Base-by-base conservation (phyloP, 1,140 invertebrate genomes). In the Panagrolaimus sp. region DNA sequence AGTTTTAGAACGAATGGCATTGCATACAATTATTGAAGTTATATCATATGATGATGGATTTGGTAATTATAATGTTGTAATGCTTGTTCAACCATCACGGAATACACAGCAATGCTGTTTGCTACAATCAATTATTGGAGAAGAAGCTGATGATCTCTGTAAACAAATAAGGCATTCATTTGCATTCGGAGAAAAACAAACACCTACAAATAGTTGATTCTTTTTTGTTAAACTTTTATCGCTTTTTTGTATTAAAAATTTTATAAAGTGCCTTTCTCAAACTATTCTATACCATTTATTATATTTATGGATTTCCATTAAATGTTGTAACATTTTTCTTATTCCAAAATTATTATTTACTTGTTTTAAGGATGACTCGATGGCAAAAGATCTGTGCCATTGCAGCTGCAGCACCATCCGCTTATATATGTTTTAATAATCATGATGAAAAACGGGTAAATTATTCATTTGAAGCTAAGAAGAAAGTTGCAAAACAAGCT, bases 1-100 rank as follows among this genome's bases (percentile, higher is more conserved):
- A 21, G 52, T 58, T 28, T 26, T 58, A 26, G 52, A 58, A 26
- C 52, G 52, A 58, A 28, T 58, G 8, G 52, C 52, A 26, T 28
- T 58, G 10, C 52, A 58, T 58, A 28, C 52, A 12, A 58, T 58
- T 28, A 28, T 58, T 21, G 15, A n/a, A 21, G 52, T 58, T 26
- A 58, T 28, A 28, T 58, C 52, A 12, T 58, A 58, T 28, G 52
- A 58, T 28, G 52, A 58, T 28, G 52, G 52, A 21, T 58, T 58
- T 58, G 52, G 52, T 21, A 21, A 58, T 58, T 58, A 58, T 28
- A 58, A 58, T 58, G 52, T 58, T 28, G 52, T 58, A 12, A 21
- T 58, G 52, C n/a, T 58, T 4, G 21, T 58, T 21, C 52, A 58
- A 21, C 52, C 52, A 26, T 21, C 28, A 12, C 52, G 21, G 10